phyloP scores from a whole-genome alignment of 2,797 vertebrate genomes.

The Dicrostonyx torquatus region DNA sequence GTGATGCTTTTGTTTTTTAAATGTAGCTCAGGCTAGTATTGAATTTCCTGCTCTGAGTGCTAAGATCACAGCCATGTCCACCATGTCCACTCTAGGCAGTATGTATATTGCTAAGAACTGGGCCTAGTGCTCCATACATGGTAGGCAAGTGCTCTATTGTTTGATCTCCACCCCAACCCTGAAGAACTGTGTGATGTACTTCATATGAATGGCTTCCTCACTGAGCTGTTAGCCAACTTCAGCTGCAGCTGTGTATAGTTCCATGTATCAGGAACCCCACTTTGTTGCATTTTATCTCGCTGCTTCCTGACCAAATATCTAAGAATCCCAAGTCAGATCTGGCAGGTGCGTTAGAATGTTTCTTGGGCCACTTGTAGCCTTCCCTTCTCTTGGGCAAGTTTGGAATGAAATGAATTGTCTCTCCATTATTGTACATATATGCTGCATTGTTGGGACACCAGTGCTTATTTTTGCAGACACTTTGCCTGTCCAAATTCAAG shows the following conservation, averaged over 20 bases:
- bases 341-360: not conserved
- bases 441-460: accelerated
- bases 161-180: not conserved
- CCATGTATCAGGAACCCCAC: not conserved
- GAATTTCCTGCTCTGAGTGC: not conserved
- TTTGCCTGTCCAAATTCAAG: not conserved
- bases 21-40: not conserved
- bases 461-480: not conserved
- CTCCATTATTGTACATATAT: not conserved
- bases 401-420: not conserved
- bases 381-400: not conserved
- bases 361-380: too few relatives aligned
- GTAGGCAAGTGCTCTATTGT: not conserved
- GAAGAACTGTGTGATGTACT: not conserved
- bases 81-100: not conserved
- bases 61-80: not conserved
- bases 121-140: not conserved
- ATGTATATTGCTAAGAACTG: not conserved
- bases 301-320: not conserved
- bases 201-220: not conserved
- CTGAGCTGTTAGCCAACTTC: not conserved
- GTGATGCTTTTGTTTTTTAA: not conserved
- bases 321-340: not conserved
- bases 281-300: not conserved
- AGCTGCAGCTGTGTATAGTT: not conserved